Base-by-base conservation (phyloP, 2,113 vertebrate genomes). In the Poecile atricapillus region DNA sequence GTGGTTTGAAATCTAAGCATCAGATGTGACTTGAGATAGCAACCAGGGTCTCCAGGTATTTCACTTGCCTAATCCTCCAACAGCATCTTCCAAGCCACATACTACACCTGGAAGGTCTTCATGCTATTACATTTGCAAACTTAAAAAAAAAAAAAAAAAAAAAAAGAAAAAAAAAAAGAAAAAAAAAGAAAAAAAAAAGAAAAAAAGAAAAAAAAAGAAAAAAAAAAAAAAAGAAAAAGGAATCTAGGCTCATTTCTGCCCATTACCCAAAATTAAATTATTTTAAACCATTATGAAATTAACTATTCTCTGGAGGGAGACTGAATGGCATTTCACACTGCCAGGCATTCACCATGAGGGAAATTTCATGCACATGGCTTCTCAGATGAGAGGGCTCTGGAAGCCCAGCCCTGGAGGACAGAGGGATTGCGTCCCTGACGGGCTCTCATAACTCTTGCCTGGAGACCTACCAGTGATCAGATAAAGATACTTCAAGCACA, bases 1-100 rank as follows among this genome's bases (percentile, higher is more conserved):
- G 0, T 0, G 5, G 46, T 59, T 92, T 92, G 63, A 95, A 94
- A 94, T 89, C 53, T 90, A 81, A 92, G 62, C 80, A 93, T 85
- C 65, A 94, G 95, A 78, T 90, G 55, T 77, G 68, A 93, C 77
- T 95, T 90, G 11, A 96, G 92, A 88, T 96, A 81, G 13, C 31
- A 92, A 1, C 31, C n/a, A 70, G 64, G 55, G 90, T 85, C 93
- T 83, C 31, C 37, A 84, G 60, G 20, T 93, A 88, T 83, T 90
- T 81, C 90, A 70, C 92, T 88, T 88, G 84, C 75, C 41, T 94
- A 87, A 92, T 92, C 60, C 60, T 83, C 71, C 2, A 0, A 76
- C 44, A 2, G 68, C 80, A 52, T 59, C 90, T 96, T 89, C 71
- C 56, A 84, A 93, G 83, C 33, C 52, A 68, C 58, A 71, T 50